Evolutionary conservation across 2,888 invertebrate species (phyloP), one percentile per base, ranked within the genome.

Genomic region (Pseudanteris insignis): DNA sequence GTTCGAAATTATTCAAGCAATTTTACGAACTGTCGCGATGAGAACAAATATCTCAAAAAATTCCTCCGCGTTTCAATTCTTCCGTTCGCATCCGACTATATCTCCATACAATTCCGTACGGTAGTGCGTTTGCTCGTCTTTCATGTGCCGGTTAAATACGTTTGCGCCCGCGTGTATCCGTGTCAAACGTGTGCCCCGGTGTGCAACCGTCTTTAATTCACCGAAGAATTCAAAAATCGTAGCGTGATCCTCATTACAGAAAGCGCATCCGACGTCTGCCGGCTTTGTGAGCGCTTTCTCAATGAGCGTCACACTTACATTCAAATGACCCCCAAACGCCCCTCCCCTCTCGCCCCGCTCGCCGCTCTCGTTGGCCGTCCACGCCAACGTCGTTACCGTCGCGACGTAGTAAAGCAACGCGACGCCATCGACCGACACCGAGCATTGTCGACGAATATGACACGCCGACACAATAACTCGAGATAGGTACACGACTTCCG

Each of bases 211-310:
- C 38, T 43, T 44, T 48, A 50, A 38, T 61, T 50, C 30, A 48
- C 24, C 48, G 10, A 34, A 48, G 36, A 41, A 50, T 55, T 61
- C 44, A 25, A 48, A 57, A 41, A 18, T 25, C 32, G 21, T 40
- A 55, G 40, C 40, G 44, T 29, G 28, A 37, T 57, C 24, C 50
- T 65, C 64, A 55, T 65, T 63, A 43, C 65, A 63, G 48, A 66
- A 67, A 64, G 57, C 59, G 63, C 46, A 67, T 66, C 67, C 66
- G 65, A 63, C 68, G 66, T 70, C 69, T 67, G 67, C 64, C 66
- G 67, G 69, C 70, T 69, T 74, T 72, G 70, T 70, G 62, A 50
- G 62, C 60, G 55, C n/a, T 63, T 60, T 50, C 57, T 65, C 65
- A 68, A 70, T 67, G 63, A 55, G 46, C 44, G 55, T 57, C 63